A percentile compares a stretch with the other conserved stretches of the same genome.
Evolutionary conservation across 92 coral and sea anemone species (phyloP).

Genomic region (Phenganax stokvisi): DNA sequence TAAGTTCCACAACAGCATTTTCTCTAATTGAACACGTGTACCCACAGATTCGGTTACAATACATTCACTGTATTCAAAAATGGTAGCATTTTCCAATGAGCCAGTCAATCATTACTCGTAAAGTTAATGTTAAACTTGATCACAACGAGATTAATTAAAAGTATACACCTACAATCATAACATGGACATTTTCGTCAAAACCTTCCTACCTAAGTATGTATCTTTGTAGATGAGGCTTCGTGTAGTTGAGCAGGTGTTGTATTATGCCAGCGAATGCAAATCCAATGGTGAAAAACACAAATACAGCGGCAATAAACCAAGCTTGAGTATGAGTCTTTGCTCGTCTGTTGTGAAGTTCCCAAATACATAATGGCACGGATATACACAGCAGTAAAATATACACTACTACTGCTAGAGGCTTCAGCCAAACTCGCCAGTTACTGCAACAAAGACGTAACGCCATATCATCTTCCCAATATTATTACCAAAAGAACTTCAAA

Average conservation of each 20-base stretch:
- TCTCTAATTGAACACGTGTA: too few relatives aligned
- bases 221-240: constrained; percentile 81
- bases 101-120: neutral
- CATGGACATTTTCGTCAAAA: neutral
- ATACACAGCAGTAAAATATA: constrained; percentile 70
- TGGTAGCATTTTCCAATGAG: neutral
- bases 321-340: constrained; percentile 81
- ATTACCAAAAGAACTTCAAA: constrained; percentile 1
- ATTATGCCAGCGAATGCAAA: constrained; percentile 83
- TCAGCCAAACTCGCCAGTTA: constrained; percentile 71
- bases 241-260: constrained; percentile 80
- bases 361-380: constrained; percentile 70
- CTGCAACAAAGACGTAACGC: constrained; percentile 44
- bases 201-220: constrained; percentile 64
- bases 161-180: neutral
- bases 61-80: too few relatives aligned
- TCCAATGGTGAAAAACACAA: constrained; percentile 79
- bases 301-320: constrained; percentile 84
- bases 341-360: constrained; percentile 77
- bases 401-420: constrained; percentile 62
- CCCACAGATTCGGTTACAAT: neutral
- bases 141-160: neutral
- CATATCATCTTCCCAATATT: constrained; percentile 28
- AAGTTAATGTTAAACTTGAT: neutral
- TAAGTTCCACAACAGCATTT: too few relatives aligned